A percentile compares a stretch with the other conserved stretches of the same genome.
phyloP scores from a whole-genome alignment of 2,113 vertebrate species.

The Sorex araneus region DNA sequence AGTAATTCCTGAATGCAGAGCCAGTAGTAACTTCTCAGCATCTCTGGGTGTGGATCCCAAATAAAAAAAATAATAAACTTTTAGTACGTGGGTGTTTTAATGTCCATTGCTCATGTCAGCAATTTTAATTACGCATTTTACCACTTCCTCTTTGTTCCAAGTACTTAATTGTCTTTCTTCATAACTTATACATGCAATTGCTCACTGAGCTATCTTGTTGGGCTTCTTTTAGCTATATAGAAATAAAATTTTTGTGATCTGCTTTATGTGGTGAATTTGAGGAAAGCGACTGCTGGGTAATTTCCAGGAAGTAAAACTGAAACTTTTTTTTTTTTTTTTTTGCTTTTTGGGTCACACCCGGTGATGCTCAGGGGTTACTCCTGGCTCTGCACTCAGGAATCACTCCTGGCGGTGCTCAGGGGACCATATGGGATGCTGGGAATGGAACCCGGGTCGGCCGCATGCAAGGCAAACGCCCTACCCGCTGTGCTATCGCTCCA shows the following conservation, averaged over 20 bases:
- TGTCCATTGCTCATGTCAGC: neutral
- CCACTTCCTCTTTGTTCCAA: neutral
- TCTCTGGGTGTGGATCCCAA: too few species aligned
- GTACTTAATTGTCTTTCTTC: neutral
- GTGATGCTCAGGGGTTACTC: too few species aligned
- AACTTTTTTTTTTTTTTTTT: neutral
- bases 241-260: slow-evolving; percentile 1
- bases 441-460: too few species aligned
- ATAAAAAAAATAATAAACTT: too few species aligned
- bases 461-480: too few species aligned
- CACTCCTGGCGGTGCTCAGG: too few species aligned
- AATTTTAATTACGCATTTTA: neutral
- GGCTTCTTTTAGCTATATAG: neutral
- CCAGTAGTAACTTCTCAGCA: too few species aligned
- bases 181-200: neutral
- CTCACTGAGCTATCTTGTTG: neutral
- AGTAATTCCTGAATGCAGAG: too few species aligned
- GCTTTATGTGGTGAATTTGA: slow-evolving; percentile 6
- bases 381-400: too few species aligned
- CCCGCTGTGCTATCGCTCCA: too few species aligned
- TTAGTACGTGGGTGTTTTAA: neutral
- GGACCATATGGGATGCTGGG: too few species aligned
- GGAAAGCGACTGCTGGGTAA: neutral
- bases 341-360: too few species aligned
- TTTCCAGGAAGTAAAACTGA: neutral